These are phyloP conservation scores for Campaea margaritaria DNA, from an alignment of 2,888 invertebrate genomes.

Conservation along the genomic window DNA sequence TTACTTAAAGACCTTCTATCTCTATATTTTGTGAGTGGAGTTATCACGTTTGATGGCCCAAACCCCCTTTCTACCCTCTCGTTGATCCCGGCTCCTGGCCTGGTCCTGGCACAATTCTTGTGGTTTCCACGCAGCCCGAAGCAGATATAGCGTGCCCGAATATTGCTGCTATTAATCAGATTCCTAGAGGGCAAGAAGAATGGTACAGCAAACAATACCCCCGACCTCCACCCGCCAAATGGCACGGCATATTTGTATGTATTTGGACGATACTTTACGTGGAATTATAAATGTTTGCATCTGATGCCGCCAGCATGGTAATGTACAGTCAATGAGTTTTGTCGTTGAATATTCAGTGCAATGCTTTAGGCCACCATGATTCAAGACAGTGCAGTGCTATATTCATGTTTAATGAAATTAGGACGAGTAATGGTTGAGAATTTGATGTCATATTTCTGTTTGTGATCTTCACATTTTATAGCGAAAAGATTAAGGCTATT, in stretches of 20 bases:
- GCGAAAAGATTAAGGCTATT: neutral
- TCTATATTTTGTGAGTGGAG: too few relatives aligned
- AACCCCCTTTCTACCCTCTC: too few relatives aligned
- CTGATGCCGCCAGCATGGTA: conserved; percentile 39
- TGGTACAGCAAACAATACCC: conserved; percentile 67
- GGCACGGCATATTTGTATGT: conserved; percentile 46
- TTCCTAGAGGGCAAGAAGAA: conserved; percentile 67
- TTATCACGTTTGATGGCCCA: too few relatives aligned
- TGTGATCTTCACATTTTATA: neutral
- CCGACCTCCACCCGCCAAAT: conserved; percentile 41
- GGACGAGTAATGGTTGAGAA: too few relatives aligned
- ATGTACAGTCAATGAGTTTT: conserved; percentile 31
- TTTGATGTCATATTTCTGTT: too few relatives aligned
- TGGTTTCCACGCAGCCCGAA: conserved; percentile 57
- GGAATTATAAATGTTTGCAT: conserved; percentile 48
- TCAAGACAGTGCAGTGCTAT: neutral
- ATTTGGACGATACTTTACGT: conserved; percentile 47
- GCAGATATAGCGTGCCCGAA: conserved; percentile 57
- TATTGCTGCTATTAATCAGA: conserved; percentile 80
- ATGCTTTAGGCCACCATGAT: conserved; percentile 10
- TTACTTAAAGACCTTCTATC: too few relatives aligned
- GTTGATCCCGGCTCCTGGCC: conserved; percentile 21
- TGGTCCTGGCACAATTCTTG: conserved; percentile 61
- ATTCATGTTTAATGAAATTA: too few relatives aligned
- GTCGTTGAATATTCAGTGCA: conserved; percentile 28